phyloP scores from a whole-genome alignment of 2,113 vertebrate species.

The Thalassoma bifasciatum region DNA sequence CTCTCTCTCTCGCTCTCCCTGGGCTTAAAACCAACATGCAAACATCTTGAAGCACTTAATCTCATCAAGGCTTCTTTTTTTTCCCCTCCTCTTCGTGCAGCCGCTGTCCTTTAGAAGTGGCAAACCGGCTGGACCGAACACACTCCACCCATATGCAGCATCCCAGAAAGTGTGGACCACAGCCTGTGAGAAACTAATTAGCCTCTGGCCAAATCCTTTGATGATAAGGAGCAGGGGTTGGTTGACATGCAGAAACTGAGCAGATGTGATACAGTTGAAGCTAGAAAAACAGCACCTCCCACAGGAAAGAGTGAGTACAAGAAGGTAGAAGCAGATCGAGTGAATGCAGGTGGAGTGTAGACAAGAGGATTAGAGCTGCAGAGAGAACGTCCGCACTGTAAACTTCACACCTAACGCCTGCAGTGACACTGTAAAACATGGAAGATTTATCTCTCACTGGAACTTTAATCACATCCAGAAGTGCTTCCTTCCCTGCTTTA shows the following conservation, averaged over 20 bases:
- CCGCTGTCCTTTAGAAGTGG: conserved; percentile 75
- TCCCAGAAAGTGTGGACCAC: conserved; percentile 62
- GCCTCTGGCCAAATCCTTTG: conserved; percentile 53
- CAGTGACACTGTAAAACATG: neutral
- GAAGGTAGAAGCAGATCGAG: neutral
- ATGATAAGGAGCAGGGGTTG: conserved; percentile 50
- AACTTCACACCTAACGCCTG: conserved; percentile 46
- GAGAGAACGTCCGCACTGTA: conserved; percentile 5
- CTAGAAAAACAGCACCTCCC: conserved; percentile 42
- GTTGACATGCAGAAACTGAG: conserved; percentile 5
- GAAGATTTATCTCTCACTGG: conserved; percentile 40
- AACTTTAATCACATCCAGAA: conserved; percentile 52
- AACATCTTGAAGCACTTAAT: conserved; percentile 84
- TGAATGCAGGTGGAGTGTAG: conserved; percentile 5
- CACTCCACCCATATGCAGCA: conserved; percentile 72
- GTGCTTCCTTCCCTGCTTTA: conserved; percentile 30
- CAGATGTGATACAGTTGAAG: neutral
- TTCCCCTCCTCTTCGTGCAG: conserved; percentile 38
- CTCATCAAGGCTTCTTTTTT: conserved; percentile 73
- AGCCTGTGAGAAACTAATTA: conserved; percentile 69
- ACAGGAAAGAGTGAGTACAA: conserved; percentile 22
- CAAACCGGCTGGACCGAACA: conserved; percentile 46
- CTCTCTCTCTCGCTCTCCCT: conserved; percentile 33
- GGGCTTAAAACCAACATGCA: conserved; percentile 59
- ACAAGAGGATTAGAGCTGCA: neutral